Evolutionary conservation across 2,888 invertebrate genomes (phyloP).

Genomic region (Barypeithes pellucidus): DNA sequence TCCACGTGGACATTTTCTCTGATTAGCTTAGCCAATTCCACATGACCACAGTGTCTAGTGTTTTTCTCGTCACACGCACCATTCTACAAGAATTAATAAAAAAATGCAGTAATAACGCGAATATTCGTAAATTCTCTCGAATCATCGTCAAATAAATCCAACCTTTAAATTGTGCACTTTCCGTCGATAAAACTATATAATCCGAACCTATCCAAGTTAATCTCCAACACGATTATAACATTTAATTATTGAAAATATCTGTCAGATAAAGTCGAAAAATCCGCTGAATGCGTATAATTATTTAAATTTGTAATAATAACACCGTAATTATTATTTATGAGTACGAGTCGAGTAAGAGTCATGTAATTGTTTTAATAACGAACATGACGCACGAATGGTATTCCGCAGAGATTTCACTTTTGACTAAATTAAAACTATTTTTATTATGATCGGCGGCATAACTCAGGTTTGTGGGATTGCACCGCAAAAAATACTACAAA

Average conservation of each 20-base stretch:
- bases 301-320: constrained; percentile 43
- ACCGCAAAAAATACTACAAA: too few species aligned
- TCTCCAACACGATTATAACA: constrained; percentile 21
- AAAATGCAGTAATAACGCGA: too few species aligned
- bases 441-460: too few species aligned
- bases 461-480: too few species aligned
- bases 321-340: constrained; percentile 40
- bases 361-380: constrained; percentile 24
- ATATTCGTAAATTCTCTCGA: too few species aligned
- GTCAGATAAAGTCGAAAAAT: constrained; percentile 41
- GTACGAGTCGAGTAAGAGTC: constrained; percentile 17
- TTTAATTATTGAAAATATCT: constrained; percentile 31
- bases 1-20: too few species aligned
- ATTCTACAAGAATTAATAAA: too few species aligned
- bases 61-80: too few species aligned
- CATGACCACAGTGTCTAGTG: too few species aligned
- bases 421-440: too few species aligned
- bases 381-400: constrained; percentile 5
- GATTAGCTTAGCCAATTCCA: too few species aligned
- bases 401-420: constrained; percentile 21
- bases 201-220: constrained; percentile 15
- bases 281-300: constrained; percentile 43
- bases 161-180: not conserved
- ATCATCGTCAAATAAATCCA: too few species aligned
- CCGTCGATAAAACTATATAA: constrained; percentile 10